Evolutionary conservation across 2,113 vertebrate genomes (phyloP).

Genomic region (Campylomormyrus tamandua): DNA sequence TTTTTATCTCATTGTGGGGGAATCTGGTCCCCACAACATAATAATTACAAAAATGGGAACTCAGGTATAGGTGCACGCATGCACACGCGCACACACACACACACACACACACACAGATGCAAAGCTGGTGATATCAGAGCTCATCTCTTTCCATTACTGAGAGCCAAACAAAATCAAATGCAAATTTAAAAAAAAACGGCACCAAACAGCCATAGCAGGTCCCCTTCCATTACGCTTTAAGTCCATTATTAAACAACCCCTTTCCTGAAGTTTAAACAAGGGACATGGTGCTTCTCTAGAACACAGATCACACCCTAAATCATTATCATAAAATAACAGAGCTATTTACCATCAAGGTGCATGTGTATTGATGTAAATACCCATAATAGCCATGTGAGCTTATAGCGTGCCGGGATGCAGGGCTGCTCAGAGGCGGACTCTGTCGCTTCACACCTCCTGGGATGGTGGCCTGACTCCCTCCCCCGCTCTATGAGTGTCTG

Average conservation of each 20-base stretch:
- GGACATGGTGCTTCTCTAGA: neutral
- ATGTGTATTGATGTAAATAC: neutral
- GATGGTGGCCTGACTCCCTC: neutral
- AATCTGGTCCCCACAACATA: neutral
- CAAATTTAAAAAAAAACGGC: neutral
- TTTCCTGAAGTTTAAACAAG: neutral
- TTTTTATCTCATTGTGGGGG: neutral
- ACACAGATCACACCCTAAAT: neutral
- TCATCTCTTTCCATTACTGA: neutral
- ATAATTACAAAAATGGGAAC: neutral
- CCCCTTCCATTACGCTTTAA: neutral
- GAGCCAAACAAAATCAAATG: neutral
- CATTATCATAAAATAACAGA: neutral
- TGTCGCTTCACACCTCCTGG: neutral
- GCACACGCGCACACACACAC: neutral
- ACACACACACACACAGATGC: neutral
- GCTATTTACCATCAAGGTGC: neutral
- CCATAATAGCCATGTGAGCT: neutral
- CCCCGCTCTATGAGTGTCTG: neutral
- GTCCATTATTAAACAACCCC: neutral
- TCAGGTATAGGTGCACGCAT: too few species aligned
- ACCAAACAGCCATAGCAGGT: neutral
- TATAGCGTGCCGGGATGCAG: neutral
- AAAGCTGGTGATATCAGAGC: neutral
- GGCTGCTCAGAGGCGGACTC: neutral